A percentile compares a stretch with the other conserved stretches of the same genome.
These are phyloP conservation scores for Coregonus ussuriensis DNA, from an alignment of 2,797 vertebrate species.

Conservation along the genomic window DNA sequence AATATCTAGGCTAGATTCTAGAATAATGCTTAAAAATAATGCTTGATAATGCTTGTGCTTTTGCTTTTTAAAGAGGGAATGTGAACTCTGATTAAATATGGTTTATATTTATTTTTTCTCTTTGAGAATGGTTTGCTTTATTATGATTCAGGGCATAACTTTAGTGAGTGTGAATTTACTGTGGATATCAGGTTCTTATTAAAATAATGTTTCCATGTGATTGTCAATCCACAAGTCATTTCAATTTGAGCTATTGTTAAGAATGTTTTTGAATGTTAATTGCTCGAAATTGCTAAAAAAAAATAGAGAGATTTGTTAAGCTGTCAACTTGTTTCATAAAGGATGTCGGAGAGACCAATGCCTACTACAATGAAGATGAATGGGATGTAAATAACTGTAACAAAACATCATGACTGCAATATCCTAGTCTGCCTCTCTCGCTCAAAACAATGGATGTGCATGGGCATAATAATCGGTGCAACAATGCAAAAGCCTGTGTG, in stretches of 20 bases:
- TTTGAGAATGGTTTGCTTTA: not conserved
- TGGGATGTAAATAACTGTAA: not conserved
- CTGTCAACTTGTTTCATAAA: not conserved
- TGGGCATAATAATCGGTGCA: not conserved
- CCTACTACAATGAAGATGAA: constrained; percentile 2
- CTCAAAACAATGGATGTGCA: not conserved
- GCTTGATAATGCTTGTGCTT: constrained; percentile 3
- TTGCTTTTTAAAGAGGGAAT: not conserved
- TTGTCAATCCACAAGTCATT: constrained; percentile 1
- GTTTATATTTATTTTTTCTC: not conserved
- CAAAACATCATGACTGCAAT: not conserved
- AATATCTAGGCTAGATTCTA: not conserved
- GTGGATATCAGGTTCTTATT: constrained; percentile 8
- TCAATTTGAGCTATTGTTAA: not conserved
- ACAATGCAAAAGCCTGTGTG: not conserved
- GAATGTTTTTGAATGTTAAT: not conserved
- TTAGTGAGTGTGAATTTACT: not conserved
- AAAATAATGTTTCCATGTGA: constrained; percentile 1
- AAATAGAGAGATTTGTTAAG: not conserved
- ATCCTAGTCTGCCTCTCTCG: not conserved
- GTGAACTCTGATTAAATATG: not conserved
- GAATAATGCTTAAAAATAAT: not conserved
- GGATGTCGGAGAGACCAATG: not conserved
- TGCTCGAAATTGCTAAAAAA: not conserved
- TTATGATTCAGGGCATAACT: not conserved